Evolutionary conservation across 2,797 vertebrate genomes (phyloP), one percentile per base, ranked within the genome.

Genomic region (Rhabdomys pumilio): DNA sequence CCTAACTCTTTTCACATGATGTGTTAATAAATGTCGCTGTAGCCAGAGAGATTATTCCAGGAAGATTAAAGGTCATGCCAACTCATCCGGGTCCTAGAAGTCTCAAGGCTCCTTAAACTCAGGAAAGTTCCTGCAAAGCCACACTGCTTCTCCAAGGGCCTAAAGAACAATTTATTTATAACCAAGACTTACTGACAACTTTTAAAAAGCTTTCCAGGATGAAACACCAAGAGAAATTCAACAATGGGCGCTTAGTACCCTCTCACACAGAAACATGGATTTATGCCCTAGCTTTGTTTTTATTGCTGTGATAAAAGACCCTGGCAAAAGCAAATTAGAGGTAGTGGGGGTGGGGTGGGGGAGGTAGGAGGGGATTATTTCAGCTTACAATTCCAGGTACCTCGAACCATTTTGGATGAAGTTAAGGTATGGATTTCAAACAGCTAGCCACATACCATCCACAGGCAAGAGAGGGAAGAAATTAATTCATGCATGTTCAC

Each of bases 41-140:
- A 91, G 55, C 94, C 89, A 89, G 0, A 75, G 84, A 92, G 92
- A 96, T 95, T 92, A 95, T 29, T 50, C 53, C 90, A 94, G 87
- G 93, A 92, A 93, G 93, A 95, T 97, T 93, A 97, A 97, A 95
- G 93, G 75, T 87, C 94, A 89, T 20, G 22, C 90, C 80, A 92
- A 92, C 44, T 29, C 57, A 79, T 87, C 55, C 44, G 82, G 77
- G 34, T 89, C 57, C 84, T 55, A 17, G 57, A 95, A 93, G 81
- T 77, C n/a, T 0, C 41, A 85, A 93, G 85, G 38, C n/a, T 67
- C 82, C 84, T 90, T 87, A 82, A 90, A 94, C 3, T 47, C 59
- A 91, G 77, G 92, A 90, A 97, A 95, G 92, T 81, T 85, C 91
- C 85, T 91, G 73, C 65, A 61, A 85, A 84, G 29, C 53, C 55